phyloP scores from a whole-genome alignment of 2,797 vertebrate genomes.

The Fratercula arctica region DNA sequence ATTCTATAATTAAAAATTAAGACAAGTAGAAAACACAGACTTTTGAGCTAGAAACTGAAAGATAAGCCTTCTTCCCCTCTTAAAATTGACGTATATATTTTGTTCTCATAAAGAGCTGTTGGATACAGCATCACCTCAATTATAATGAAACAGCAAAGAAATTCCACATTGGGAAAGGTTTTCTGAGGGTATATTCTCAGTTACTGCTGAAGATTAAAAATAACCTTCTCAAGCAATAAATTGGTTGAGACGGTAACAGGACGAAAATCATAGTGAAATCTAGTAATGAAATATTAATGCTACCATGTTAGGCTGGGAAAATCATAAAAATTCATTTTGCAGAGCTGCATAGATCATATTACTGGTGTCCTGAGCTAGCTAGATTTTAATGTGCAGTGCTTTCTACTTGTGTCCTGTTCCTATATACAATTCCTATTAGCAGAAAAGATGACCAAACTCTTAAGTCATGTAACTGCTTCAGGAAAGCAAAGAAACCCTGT shows the following conservation, averaged over 20 bases:
- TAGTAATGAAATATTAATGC: slow-evolving; percentile 73
- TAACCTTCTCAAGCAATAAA: slow-evolving; percentile 69
- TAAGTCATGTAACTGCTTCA: slow-evolving; percentile 40
- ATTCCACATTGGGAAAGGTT: slow-evolving; percentile 55
- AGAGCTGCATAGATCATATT: background rate
- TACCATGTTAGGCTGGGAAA: slow-evolving; percentile 50
- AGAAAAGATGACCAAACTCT: slow-evolving; percentile 41
- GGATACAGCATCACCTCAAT: slow-evolving; percentile 38
- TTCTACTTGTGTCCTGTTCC: background rate
- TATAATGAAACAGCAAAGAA: slow-evolving; percentile 40
- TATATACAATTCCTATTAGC: background rate
- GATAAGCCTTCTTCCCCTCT: background rate
- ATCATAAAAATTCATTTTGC: slow-evolving; percentile 67
- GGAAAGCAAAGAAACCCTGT: slow-evolving; percentile 49
- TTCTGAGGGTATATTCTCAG: slow-evolving; percentile 64
- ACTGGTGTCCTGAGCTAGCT: background rate
- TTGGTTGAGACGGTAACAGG: slow-evolving; percentile 69
- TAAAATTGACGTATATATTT: slow-evolving; percentile 10
- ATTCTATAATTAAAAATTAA: slow-evolving; percentile 11
- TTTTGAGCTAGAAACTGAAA: background rate
- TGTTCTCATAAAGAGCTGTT: slow-evolving; percentile 29
- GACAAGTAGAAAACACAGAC: background rate
- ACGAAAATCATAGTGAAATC: slow-evolving; percentile 70
- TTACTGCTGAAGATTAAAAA: slow-evolving; percentile 69
- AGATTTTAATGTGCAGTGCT: background rate